A percentile compares a stretch with the other conserved stretches of the same genome.
Conservation (phyloP, 1,140 invertebrate genomes). For the Conus ventricosus region DNA sequence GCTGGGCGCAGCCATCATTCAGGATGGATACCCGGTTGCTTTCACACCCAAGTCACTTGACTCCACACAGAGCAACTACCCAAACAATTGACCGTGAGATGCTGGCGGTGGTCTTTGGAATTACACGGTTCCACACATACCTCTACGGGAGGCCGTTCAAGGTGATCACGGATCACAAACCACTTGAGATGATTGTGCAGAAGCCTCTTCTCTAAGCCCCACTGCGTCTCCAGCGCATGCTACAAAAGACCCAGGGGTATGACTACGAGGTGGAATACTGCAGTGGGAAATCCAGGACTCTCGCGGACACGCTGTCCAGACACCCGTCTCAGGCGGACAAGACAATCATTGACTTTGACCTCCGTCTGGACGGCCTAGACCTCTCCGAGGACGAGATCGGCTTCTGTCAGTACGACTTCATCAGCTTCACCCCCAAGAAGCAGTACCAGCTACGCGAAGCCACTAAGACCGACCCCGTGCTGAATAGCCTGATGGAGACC, state of each 20-base stretch:
- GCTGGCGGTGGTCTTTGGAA: too few species aligned
- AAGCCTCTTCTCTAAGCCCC: slow-evolving; percentile 47
- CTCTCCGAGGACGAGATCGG: background rate
- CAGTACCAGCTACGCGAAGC: too few species aligned
- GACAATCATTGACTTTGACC: background rate
- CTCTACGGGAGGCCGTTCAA: too few species aligned
- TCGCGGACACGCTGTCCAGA: slow-evolving; percentile 53
- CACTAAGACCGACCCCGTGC: too few species aligned
- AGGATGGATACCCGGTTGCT: slow-evolving; percentile 72
- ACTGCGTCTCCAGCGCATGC: slow-evolving; percentile 73
- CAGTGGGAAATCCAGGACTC: slow-evolving; percentile 71
- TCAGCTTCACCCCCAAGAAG: too few species aligned
- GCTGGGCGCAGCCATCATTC: slow-evolving; percentile 74
- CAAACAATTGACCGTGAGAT: slow-evolving; percentile 49
- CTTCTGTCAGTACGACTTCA: background rate
- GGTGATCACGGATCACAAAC: slow-evolving; percentile 19
- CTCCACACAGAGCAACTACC: slow-evolving; percentile 72
- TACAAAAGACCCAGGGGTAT: slow-evolving; percentile 73
- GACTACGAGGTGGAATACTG: slow-evolving; percentile 56
- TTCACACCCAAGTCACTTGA: slow-evolving; percentile 74
- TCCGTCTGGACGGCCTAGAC: background rate
- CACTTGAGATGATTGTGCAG: slow-evolving; percentile 69
- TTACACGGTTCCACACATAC: too few species aligned
- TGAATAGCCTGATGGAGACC: too few species aligned
- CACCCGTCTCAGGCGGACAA: slow-evolving; percentile 1